Conservation (phyloP, 2,113 vertebrate species). For the Taxidea taxus region DNA sequence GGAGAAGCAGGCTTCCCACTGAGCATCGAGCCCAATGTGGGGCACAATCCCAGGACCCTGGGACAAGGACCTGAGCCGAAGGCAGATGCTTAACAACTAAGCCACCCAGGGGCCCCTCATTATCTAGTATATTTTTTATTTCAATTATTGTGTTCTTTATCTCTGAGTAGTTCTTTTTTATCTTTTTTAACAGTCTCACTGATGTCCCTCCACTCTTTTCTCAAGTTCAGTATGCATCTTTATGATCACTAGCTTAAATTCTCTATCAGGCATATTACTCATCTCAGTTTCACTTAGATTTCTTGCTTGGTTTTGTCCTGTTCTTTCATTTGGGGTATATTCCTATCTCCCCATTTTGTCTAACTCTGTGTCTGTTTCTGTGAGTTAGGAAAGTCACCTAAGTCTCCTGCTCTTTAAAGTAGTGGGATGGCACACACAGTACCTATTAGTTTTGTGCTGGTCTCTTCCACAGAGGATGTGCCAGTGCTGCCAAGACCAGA, state of each 20-base stretch:
- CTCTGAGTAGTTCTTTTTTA: background rate
- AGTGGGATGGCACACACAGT: background rate
- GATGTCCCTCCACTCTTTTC: background rate
- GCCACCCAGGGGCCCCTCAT: background rate
- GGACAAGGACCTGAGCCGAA: no score
- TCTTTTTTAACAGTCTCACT: background rate
- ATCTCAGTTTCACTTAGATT: background rate
- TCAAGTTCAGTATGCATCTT: background rate
- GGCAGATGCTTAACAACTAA: no score
- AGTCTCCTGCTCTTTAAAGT: background rate
- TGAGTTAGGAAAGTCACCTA: background rate
- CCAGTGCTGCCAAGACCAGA: background rate
- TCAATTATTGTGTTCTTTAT: background rate
- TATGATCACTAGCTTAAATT: background rate
- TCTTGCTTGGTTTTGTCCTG: background rate
- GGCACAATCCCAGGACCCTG: no score
- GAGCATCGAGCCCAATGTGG: no score
- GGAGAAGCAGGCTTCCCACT: no score
- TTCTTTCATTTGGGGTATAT: background rate
- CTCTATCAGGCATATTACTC: background rate
- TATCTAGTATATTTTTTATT: background rate
- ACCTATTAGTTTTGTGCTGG: background rate
- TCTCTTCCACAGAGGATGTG: background rate
- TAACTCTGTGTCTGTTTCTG: background rate
- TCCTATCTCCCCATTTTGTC: background rate